These are phyloP conservation scores for Echiichthys vipera DNA, from an alignment of 2,797 vertebrate species.

Conservation along the genomic window DNA sequence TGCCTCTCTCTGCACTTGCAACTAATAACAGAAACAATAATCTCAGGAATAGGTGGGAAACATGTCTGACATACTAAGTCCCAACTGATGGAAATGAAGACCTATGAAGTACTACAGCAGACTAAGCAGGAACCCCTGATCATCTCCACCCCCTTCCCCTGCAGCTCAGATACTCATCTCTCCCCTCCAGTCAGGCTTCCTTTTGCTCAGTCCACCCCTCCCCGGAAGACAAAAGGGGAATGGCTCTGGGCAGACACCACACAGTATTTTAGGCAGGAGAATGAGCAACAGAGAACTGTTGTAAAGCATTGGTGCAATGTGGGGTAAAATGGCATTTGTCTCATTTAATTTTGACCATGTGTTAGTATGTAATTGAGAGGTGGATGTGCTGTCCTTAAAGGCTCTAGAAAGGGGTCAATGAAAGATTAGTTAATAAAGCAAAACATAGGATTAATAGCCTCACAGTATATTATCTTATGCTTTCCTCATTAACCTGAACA, in stretches of 20 bases:
- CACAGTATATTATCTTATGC: not conserved
- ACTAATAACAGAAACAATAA: not conserved
- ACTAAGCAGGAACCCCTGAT: not conserved
- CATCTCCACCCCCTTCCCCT: slow-evolving; percentile 25
- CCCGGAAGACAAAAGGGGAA: slow-evolving; percentile 54
- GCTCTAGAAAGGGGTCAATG: not conserved
- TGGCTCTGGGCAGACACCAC: slow-evolving; percentile 8
- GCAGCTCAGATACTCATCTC: slow-evolving; percentile 49
- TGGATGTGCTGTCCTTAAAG: not conserved
- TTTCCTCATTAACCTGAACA: too few species aligned
- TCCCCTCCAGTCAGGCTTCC: slow-evolving; percentile 30
- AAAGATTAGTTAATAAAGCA: not conserved
- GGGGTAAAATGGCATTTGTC: not conserved
- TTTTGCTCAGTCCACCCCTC: slow-evolving; percentile 41
- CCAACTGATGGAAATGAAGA: not conserved
- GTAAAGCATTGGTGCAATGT: not conserved
- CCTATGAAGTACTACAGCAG: not conserved
- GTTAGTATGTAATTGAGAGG: not conserved
- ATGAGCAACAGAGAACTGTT: not conserved
- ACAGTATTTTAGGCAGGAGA: not conserved
- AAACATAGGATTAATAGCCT: not conserved
- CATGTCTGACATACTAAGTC: not conserved
- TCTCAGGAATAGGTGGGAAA: not conserved
- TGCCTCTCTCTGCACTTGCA: slow-evolving; percentile 10
- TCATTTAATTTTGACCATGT: not conserved